These are phyloP conservation scores for Rhamnusium bicolor DNA, from an alignment of 2,888 invertebrate genomes.

Conservation along the genomic window DNA sequence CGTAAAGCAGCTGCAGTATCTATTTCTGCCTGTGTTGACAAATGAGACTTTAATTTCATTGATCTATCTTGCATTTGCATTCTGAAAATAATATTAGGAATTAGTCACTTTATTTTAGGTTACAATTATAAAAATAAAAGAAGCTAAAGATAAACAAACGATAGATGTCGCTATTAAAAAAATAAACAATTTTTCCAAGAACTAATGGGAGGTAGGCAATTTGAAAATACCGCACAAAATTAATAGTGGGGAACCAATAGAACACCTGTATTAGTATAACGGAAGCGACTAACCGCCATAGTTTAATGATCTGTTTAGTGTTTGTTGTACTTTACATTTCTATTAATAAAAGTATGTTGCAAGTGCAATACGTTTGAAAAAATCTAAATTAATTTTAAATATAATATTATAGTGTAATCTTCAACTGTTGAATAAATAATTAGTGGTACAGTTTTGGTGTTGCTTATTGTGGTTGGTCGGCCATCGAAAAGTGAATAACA, in stretches of 20 bases:
- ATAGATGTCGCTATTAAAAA: not conserved
- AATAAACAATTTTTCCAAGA: not conserved
- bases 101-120: not conserved
- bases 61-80: slow-evolving; percentile 30
- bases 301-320: slow-evolving; percentile 48
- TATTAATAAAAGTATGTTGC: slow-evolving; percentile 23
- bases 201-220: not conserved
- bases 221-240: slow-evolving; percentile 30
- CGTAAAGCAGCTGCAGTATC: slow-evolving; percentile 61
- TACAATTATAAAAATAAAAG: not conserved
- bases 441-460: slow-evolving; percentile 61
- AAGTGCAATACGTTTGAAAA: slow-evolving; percentile 22
- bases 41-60: slow-evolving; percentile 13
- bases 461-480: slow-evolving; percentile 81
- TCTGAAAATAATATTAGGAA: not conserved
- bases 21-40: not conserved
- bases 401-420: not conserved
- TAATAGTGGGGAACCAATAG: slow-evolving; percentile 34
- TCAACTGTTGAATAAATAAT: not conserved
- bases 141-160: not conserved
- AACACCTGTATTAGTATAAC: slow-evolving; percentile 5
- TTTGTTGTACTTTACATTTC: slow-evolving; percentile 40
- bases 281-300: slow-evolving; percentile 37
- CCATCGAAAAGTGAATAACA: slow-evolving; percentile 81
- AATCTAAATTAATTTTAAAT: not conserved